These are phyloP conservation scores for Cochlearius cochlearius DNA, from an alignment of 2,113 vertebrate genomes.

Conservation along the genomic window DNA sequence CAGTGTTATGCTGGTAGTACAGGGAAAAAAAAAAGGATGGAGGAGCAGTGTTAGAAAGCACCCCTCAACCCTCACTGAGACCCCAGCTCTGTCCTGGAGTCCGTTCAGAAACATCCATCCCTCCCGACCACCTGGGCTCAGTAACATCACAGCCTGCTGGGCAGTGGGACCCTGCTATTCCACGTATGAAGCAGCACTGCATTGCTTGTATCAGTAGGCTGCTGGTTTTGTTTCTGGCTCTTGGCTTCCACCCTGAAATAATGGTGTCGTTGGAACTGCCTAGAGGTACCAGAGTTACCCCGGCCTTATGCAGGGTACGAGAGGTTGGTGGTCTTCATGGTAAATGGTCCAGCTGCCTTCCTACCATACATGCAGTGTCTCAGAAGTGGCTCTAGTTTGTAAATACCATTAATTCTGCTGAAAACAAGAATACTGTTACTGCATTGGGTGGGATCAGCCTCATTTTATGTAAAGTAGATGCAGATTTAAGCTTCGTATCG, in stretches of 20 bases:
- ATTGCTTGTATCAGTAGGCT: neutral
- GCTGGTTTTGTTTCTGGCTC: neutral
- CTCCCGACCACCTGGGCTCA: neutral
- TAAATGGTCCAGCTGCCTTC: neutral
- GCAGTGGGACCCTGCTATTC: neutral
- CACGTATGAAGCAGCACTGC: neutral
- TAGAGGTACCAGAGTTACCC: neutral
- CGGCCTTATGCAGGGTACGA: neutral
- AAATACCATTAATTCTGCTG: neutral
- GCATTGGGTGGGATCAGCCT: neutral
- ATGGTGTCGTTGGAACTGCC: neutral
- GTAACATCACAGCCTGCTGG: neutral
- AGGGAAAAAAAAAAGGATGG: neutral
- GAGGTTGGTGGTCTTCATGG: neutral
- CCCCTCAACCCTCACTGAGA: neutral
- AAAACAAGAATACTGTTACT: neutral
- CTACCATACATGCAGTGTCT: neutral
- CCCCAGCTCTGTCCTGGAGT: neutral
- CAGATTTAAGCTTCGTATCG: neutral
- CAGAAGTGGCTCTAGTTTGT: neutral
- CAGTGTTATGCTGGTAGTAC: neutral
- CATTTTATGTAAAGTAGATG: conserved; percentile 22
- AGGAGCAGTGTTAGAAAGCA: neutral
- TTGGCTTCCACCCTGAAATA: neutral
- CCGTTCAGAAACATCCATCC: neutral